These are phyloP conservation scores for Zaprionus gabonicus DNA, from an alignment of 1,140 invertebrate genomes.

Conservation along the genomic window DNA sequence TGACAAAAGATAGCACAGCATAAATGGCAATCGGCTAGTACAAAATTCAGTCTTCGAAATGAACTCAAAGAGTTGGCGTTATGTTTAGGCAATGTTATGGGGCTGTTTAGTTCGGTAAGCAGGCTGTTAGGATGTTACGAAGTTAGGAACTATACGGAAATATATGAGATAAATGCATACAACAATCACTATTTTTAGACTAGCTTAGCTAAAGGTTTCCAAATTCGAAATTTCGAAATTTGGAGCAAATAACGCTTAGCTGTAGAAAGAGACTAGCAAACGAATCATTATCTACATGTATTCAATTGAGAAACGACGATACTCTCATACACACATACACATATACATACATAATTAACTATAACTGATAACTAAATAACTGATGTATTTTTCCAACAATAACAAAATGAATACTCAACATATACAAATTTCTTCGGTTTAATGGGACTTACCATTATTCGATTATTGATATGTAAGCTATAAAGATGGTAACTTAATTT, in stretches of 20 bases:
- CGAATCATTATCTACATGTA: conserved; percentile 28
- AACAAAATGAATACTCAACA: conserved; percentile 1
- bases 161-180: conserved; percentile 66
- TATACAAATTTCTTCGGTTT: conserved; percentile 19
- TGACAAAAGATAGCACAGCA: neutral
- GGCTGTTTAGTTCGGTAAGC: conserved; percentile 36
- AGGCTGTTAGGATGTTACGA: conserved; percentile 32
- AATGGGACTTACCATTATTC: conserved; percentile 38
- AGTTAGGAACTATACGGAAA: conserved; percentile 5
- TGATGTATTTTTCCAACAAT: conserved; percentile 37
- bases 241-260: conserved; percentile 11
- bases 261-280: conserved; percentile 31
- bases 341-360: conserved; percentile 21
- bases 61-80: conserved; percentile 43
- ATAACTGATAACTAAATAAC: conserved; percentile 3
- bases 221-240: conserved; percentile 18
- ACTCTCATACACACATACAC: conserved; percentile 18
- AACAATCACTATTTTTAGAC: conserved; percentile 82
- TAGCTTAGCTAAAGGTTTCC: conserved; percentile 66
- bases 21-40: conserved; percentile 52
- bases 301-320: conserved; percentile 24
- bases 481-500: conserved; percentile 28
- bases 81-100: conserved; percentile 12
- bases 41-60: conserved; percentile 64
- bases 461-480: conserved; percentile 32